Conservation (phyloP, 2,113 vertebrate species). For the Guaruba guarouba region DNA sequence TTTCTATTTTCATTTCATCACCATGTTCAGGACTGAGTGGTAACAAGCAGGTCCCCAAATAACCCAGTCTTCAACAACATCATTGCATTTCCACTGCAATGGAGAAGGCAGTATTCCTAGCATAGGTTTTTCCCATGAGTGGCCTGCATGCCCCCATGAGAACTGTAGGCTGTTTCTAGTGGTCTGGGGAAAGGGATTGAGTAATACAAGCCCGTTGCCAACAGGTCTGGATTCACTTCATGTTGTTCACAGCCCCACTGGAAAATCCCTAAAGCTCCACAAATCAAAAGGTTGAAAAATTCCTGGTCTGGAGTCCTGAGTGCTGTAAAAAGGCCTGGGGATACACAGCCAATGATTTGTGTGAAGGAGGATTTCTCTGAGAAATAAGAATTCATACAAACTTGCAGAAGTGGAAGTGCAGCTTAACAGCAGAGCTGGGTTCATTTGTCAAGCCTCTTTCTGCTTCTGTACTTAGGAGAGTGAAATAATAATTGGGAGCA, state of each 20-base stretch:
- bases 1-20: not conserved
- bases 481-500: slow-evolving; percentile 43
- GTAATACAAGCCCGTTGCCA: not conserved
- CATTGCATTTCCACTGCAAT: not conserved
- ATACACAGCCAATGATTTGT: not conserved
- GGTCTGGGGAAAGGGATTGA: not conserved
- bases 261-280: not conserved
- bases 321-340: not conserved
- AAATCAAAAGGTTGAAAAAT: not conserved
- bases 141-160: not conserved
- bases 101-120: not conserved
- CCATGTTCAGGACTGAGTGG: not conserved
- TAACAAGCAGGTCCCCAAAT: not conserved
- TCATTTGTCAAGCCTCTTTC: slow-evolving; percentile 17
- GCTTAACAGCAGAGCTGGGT: not conserved
- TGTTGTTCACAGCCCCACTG: not conserved
- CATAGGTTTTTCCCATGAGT: fast-evolving
- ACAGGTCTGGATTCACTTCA: not conserved
- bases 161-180: not conserved
- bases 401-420: not conserved
- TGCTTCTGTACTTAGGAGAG: not conserved
- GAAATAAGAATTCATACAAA: not conserved
- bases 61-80: not conserved
- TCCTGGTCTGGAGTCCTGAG: not conserved
- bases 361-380: not conserved